A percentile compares a stretch with the other conserved stretches of the same genome.
Conservation (phyloP, 2,113 vertebrate genomes). For the Poecile atricapillus region DNA sequence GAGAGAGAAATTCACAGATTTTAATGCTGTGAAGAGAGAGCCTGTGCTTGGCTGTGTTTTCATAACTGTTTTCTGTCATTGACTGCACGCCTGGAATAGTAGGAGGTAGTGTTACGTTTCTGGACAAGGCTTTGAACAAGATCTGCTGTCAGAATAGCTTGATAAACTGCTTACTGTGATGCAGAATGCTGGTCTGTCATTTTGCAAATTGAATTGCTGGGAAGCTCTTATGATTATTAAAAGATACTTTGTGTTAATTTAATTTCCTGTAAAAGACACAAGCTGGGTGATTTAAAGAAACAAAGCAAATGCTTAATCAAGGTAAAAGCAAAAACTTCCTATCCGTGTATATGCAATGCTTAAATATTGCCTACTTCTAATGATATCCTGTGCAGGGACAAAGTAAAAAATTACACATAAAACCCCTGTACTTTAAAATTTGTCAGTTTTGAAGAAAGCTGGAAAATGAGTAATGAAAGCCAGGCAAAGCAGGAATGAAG, state of each 20-base stretch:
- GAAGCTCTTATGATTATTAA: background rate
- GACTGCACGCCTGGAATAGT: background rate
- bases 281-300: background rate
- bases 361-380: background rate
- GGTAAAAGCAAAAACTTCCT: background rate
- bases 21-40: background rate
- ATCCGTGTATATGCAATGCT: background rate
- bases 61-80: background rate
- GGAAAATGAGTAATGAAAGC: background rate
- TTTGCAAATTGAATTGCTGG: background rate
- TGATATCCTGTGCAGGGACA: background rate
- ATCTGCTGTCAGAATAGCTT: background rate
- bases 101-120: background rate
- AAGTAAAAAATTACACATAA: background rate
- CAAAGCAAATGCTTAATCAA: background rate
- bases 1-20: background rate
- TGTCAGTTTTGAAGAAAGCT: background rate
- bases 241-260: constrained; percentile 4
- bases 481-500: background rate
- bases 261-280: background rate
- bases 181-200: background rate
- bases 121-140: background rate
- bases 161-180: background rate
- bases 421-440: background rate
- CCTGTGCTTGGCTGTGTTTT: background rate